Evolutionary conservation across 2,113 vertebrate species (phyloP).

Genomic region (Platycercus adscitus): DNA sequence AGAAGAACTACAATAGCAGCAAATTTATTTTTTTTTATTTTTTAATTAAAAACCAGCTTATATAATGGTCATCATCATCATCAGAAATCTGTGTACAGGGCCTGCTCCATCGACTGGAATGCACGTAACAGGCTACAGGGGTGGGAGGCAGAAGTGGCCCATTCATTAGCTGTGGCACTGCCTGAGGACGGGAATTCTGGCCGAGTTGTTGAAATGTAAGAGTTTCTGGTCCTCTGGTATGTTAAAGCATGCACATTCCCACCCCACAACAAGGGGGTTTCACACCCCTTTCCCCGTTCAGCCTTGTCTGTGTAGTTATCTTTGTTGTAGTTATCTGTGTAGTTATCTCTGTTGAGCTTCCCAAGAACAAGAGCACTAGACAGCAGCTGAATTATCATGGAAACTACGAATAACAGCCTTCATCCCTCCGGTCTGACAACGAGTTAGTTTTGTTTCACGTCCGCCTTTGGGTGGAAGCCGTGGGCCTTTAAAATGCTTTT

Average conservation of each 20-base stretch:
- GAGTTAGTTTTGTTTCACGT: background rate
- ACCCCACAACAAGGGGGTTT: no score
- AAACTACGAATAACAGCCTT: background rate
- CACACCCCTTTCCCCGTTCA: accelerated
- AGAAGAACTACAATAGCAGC: background rate
- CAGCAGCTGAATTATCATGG: background rate
- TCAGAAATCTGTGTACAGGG: background rate
- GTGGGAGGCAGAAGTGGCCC: background rate
- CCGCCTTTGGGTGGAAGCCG: accelerated
- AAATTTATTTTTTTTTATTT: no score
- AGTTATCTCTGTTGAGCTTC: background rate
- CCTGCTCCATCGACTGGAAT: background rate
- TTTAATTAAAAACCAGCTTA: background rate
- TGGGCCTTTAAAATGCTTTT: background rate
- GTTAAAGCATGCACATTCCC: background rate
- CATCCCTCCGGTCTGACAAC: background rate
- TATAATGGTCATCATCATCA: background rate
- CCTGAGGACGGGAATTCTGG: background rate
- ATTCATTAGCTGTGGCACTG: background rate
- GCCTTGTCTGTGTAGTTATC: background rate
- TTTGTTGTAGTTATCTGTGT: background rate
- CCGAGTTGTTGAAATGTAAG: background rate
- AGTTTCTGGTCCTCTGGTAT: background rate
- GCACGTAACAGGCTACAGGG: background rate
- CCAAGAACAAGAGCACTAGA: background rate